Base-by-base conservation (phyloP, 2,888 invertebrate species). In the Trissolcus brochymenae region DNA sequence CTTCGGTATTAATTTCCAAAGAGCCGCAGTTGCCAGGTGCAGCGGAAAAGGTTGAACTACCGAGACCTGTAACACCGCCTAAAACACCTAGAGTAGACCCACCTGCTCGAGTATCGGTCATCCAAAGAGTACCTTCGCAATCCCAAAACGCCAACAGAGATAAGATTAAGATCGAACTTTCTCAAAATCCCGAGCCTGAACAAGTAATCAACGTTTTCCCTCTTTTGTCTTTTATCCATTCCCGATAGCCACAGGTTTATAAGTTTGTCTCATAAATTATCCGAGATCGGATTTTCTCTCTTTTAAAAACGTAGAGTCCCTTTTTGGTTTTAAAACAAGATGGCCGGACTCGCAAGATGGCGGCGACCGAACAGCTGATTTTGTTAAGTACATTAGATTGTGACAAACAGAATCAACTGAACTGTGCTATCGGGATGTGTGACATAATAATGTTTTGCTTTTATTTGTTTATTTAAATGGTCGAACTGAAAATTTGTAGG, bases 101-200 rank as follows among this genome's bases (percentile, higher is more conserved):
- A 81, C 94, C 92, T 73, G 93, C 93, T 14, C 93, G 93, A 82
- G 94, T 94, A 55, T 95, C 95, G 73, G 95, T 96, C 4, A 96
- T 96, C 84, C 95, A 95, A 85, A 92, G 95, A 88, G 95, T 95
- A 64, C 95, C 95, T 25, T 82, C 88, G 0, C 87, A 88, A 73
- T 83, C 83, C 14, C 87, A 89, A 76, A 78, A 81, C 50, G 81
- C 87, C 2, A 82, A 86, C 53, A 84, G 87, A 25, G 86, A 87
- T 60, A 87, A 87, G 62, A 82, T 83, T 60, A 91, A 83, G 54
- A 81, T 88, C 61, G 89, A 88, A 54, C 80, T 88, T 25, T 86
- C 88, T 0, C 85, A 86, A 46, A 87, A 86, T 1, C 88, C 87
- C 70, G 90, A 90, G 79, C 90, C 90, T 0, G 90, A 90, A 81